Evolutionary conservation across 2,113 vertebrate genomes (phyloP).

Genomic region (Baryphthengus martii): DNA sequence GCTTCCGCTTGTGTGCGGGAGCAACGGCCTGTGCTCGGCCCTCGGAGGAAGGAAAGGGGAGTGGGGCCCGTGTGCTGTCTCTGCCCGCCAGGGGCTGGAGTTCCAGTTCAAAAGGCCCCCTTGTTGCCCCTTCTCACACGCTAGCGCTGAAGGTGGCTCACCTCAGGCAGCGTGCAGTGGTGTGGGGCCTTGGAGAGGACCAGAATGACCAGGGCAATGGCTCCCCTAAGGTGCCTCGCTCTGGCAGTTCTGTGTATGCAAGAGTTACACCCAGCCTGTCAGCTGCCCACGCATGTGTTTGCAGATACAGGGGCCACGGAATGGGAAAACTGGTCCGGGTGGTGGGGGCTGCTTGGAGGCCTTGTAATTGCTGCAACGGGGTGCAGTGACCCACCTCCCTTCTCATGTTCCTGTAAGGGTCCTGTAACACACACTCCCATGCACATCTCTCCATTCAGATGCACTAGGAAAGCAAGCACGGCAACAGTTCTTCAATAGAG

Average conservation of each 20-base stretch:
- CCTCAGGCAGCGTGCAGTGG: too few species aligned
- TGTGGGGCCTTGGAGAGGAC: too few species aligned
- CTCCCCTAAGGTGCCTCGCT: background rate
- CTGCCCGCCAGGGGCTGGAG: too few species aligned
- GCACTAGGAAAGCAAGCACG: background rate
- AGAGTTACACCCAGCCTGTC: background rate
- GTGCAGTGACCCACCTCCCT: too few species aligned
- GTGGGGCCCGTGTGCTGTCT: too few species aligned
- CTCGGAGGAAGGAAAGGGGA: background rate
- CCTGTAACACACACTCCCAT: accelerated
- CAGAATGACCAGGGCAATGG: too few species aligned
- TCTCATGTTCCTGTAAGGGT: accelerated
- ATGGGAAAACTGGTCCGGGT: accelerated
- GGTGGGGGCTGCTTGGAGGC: too few species aligned
- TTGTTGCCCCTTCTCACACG: accelerated
- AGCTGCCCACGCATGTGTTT: accelerated
- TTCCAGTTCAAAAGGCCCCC: accelerated
- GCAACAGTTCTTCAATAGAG: accelerated
- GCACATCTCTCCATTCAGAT: accelerated
- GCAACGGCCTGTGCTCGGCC: background rate
- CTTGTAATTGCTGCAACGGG: too few species aligned
- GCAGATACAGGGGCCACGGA: background rate
- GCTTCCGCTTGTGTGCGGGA: background rate
- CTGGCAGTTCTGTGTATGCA: accelerated
- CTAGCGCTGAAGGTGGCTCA: background rate